Evolutionary conservation across 1,140 invertebrate species (phyloP), one percentile per base, ranked within the genome.

Genomic region (Macrotrachela quadricornifera): DNA sequence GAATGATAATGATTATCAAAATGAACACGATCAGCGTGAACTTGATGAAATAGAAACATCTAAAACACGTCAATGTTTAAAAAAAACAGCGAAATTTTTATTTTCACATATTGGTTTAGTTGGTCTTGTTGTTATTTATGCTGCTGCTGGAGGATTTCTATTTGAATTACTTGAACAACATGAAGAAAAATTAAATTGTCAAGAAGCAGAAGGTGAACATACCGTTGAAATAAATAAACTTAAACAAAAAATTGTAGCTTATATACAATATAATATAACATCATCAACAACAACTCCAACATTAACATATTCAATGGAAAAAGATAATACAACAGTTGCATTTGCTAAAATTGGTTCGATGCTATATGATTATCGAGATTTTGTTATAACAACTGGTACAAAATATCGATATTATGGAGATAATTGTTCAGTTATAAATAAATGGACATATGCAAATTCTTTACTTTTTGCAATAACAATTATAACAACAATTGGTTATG

Each of bases 101-200:
- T 92, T 92, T 71, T 88, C 83, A 63, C 88, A 91, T 71, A 79
- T 92, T 10, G 87, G 86, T 30, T 81, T 94, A 56, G 83, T 85
- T 57, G 79, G 79, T 48, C 75, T 92, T 42, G 83, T 95, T 38
- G 80, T 92, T 44, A 80, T 83, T 10, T 92, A 92, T 67, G 84
- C 81, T n/a, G 80, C 90, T 41, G 79, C 81, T 49, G 88, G 88
- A 10, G 87, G 85, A 39, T 83, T 92, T 62, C 82, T 91, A 59
- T 94, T 94, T 64, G 73, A 88, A 41, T 80, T 82, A 17, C 81
- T 90, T 39, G 86, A 92, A 72, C 81, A 80, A 40, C 73, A 79
- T 73, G 62, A 75, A 75, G 63, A 80, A 73, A 36, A 70, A 67
- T 53, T 64, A 50, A 30, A 55, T 36, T 50, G 48, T 41, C 54